Conservation (phyloP, 2,113 vertebrate species). For the Asarcornis scutulata region DNA sequence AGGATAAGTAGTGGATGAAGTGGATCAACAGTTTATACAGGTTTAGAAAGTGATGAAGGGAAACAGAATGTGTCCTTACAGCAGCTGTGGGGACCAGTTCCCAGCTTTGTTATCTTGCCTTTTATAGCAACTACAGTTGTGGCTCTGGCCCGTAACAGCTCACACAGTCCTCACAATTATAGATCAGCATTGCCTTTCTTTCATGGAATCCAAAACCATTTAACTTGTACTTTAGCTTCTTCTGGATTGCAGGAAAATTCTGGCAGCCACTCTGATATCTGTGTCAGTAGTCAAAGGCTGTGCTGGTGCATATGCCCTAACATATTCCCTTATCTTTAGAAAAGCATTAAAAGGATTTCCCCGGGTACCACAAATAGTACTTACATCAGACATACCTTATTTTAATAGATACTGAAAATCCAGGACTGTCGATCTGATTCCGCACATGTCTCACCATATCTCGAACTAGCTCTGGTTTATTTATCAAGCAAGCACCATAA, state of each 20-base stretch:
- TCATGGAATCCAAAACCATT: neutral
- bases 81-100: neutral
- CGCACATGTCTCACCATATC: conserved; percentile 94
- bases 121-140: neutral
- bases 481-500: conserved; percentile 95
- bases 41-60: neutral
- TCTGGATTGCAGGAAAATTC: neutral
- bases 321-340: neutral
- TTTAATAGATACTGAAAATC: conserved; percentile 92
- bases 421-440: conserved; percentile 87
- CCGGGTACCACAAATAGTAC: neutral
- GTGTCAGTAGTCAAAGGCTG: neutral
- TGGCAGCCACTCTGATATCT: neutral
- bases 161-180: neutral
- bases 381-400: conserved; percentile 84
- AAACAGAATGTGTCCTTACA: neutral
- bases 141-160: neutral
- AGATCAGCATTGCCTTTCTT: neutral
- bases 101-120: neutral
- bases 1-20: neutral
- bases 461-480: conserved; percentile 90
- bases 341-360: neutral
- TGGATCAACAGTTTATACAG: neutral
- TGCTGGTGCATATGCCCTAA: neutral
- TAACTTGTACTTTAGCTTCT: neutral